Percentiles rank a stretch among this genome's conserved stretches.
These are phyloP conservation scores for Polia nebulosa DNA, from an alignment of 2,888 invertebrate species.

Conservation along the genomic window DNA sequence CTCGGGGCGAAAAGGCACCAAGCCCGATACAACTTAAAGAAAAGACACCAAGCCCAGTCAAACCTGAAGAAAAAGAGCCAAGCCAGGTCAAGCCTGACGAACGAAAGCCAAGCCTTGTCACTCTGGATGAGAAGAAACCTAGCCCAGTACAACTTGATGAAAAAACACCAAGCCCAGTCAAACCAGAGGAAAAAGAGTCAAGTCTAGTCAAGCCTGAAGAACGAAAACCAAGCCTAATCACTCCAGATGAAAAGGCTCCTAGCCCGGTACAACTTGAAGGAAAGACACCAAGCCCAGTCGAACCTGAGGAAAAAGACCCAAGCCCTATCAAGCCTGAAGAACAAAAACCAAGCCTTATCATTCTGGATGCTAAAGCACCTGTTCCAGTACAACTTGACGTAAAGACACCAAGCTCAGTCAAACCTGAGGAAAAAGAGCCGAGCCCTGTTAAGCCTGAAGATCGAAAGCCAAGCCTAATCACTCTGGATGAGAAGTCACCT, in stretches of 20 bases:
- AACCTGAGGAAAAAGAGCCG: neutral
- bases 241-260: neutral
- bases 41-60: too few relatives aligned
- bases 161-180: too few relatives aligned
- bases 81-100: slow-evolving; percentile 29
- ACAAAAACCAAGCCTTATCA: neutral
- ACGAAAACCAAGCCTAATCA: neutral
- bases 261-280: neutral
- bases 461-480: neutral
- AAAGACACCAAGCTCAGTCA: neutral
- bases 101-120: neutral
- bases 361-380: neutral
- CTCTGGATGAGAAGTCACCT: too few relatives aligned
- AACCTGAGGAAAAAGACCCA: slow-evolving; percentile 36
- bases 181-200: neutral
- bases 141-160: neutral
- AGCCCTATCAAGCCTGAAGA: slow-evolving; percentile 26
- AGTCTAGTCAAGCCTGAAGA: neutral
- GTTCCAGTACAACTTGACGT: neutral
- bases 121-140: neutral
- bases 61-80: fast-evolving
- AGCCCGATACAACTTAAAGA: neutral
- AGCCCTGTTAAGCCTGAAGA: neutral
- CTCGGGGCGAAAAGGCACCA: neutral
- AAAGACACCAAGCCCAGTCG: neutral